Percentiles rank a stretch among this genome's conserved stretches.
Conservation (phyloP, 2,113 vertebrate species). For the Mastomys coucha region DNA sequence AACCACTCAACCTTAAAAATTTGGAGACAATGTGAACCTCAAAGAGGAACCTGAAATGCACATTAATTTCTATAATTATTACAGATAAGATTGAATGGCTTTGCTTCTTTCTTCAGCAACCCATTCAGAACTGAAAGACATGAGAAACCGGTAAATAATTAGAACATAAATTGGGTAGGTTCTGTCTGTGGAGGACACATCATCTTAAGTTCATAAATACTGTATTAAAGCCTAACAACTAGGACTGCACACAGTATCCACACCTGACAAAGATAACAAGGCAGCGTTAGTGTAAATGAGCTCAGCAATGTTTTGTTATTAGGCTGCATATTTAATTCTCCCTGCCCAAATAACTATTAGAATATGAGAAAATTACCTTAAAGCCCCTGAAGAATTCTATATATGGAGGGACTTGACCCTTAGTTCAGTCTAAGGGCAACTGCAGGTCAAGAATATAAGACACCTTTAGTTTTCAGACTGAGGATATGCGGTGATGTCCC, state of each 20-base stretch:
- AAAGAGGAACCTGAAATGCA: not conserved
- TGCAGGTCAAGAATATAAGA: not conserved
- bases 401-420: not conserved
- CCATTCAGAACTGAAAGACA: conserved; percentile 76
- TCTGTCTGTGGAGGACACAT: conserved; percentile 71
- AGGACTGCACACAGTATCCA: conserved; percentile 73
- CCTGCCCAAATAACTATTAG: conserved; percentile 26
- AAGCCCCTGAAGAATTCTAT: not conserved
- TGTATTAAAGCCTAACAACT: conserved; percentile 80
- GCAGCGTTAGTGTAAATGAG: conserved; percentile 58
- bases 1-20: not conserved
- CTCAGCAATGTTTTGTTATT: conserved; percentile 54
- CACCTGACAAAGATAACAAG: conserved; percentile 74
- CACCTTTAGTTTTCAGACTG: not conserved
- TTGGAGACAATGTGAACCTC: conserved; percentile 4
- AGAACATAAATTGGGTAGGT: conserved; percentile 81
- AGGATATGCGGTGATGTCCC: not conserved
- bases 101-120: conserved; percentile 67
- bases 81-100: not conserved
- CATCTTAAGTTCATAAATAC: conserved; percentile 68
- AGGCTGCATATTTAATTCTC: not conserved
- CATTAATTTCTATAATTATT: conserved; percentile 31
- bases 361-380: conserved; percentile 63
- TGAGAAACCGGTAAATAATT: conserved; percentile 80
- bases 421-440: not conserved